Conservation (phyloP, 2,888 invertebrate species). For the Conistra vaccinii region DNA sequence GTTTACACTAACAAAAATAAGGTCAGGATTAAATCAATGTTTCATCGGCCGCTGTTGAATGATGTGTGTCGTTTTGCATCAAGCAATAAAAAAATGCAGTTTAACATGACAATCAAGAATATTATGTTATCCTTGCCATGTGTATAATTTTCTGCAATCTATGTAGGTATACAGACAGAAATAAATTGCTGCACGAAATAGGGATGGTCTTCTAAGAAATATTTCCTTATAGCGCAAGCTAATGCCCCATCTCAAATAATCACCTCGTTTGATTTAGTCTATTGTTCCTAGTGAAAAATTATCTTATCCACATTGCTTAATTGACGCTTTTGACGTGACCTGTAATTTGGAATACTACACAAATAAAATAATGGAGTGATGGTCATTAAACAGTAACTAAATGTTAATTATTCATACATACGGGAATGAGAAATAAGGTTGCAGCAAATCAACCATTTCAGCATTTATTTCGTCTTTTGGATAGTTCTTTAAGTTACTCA, state of each 20-base stretch:
- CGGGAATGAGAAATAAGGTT: constrained; percentile 93
- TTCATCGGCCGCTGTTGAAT: no score
- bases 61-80: no score
- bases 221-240: neutral
- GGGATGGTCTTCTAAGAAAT: neutral
- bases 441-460: constrained; percentile 95
- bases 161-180: neutral
- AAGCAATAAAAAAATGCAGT: no score
- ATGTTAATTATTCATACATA: constrained; percentile 70
- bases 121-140: no score
- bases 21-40: no score
- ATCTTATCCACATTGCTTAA: neutral
- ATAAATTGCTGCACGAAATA: neutral
- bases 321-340: neutral
- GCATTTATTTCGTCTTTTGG: constrained; percentile 96
- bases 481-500: constrained; percentile 94
- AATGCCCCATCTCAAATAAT: neutral
- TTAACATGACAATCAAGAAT: no score
- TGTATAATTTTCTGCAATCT: neutral
- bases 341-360: neutral
- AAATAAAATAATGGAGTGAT: neutral
- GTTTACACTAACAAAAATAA: no score
- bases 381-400: neutral
- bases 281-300: neutral
- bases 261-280: neutral